Conservation (phyloP, 2,113 vertebrate species). For the Neoarius graeffei region DNA sequence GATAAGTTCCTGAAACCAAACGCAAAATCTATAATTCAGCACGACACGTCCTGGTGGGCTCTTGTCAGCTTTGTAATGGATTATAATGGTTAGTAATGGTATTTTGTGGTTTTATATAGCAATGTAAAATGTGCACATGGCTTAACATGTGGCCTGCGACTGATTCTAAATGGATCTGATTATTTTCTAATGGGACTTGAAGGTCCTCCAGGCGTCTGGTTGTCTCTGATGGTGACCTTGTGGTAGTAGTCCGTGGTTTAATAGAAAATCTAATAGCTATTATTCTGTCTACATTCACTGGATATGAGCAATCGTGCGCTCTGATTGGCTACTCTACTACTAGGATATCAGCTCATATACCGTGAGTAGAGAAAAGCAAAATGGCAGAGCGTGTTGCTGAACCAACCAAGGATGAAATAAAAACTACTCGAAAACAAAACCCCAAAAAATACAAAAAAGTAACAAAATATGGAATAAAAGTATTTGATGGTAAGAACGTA, state of each 20-base stretch:
- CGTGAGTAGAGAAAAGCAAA: no score
- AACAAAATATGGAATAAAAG: no score
- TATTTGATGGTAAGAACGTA: no score
- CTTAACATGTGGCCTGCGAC: background rate
- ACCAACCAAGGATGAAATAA: no score
- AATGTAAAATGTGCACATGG: background rate
- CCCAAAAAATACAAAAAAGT: no score
- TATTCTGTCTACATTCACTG: background rate
- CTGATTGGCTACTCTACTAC: no score
- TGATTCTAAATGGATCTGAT: background rate
- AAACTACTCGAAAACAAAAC: no score
- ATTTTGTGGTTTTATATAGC: background rate
- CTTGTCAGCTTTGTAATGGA: background rate
- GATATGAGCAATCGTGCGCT: no score
- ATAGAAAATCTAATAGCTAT: background rate
- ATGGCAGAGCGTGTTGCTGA: no score
- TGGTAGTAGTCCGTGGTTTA: background rate
- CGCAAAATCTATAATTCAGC: background rate
- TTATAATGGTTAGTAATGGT: background rate
- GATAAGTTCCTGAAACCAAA: background rate
- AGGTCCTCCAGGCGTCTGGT: background rate
- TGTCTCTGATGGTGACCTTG: background rate
- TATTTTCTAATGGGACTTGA: background rate
- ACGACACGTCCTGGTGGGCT: background rate
- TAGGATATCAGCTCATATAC: no score